A percentile compares a stretch with the other conserved stretches of the same genome.
phyloP scores from a whole-genome alignment of 1,140 invertebrate species.

The Copidosoma floridanum region DNA sequence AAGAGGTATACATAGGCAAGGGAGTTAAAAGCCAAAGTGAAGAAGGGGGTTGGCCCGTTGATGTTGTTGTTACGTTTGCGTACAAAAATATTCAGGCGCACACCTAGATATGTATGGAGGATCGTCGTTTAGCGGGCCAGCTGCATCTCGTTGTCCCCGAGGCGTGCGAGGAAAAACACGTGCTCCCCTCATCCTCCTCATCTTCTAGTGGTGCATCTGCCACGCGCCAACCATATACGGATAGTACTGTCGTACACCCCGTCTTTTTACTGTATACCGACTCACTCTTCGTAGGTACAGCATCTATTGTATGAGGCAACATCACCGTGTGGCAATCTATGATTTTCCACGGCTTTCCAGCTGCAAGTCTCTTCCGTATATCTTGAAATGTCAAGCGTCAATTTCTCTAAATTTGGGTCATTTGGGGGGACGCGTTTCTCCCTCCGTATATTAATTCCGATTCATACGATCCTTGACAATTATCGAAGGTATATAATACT shows the following conservation, averaged over 20 bases:
- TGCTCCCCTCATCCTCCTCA: background rate
- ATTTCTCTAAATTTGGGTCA: too few species aligned
- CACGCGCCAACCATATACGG: background rate
- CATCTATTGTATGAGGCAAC: too few species aligned
- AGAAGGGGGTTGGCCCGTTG: background rate
- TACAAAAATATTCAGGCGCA: background rate
- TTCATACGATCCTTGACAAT: too few species aligned
- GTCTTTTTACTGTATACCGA: too few species aligned
- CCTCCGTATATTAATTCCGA: background rate
- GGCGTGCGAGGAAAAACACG: background rate
- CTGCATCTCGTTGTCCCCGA: too few species aligned
- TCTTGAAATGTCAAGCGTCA: too few species aligned
- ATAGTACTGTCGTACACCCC: too few species aligned
- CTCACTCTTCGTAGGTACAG: too few species aligned
- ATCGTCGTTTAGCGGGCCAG: background rate
- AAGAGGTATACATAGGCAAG: background rate
- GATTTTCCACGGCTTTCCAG: background rate
- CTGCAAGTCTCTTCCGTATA: background rate
- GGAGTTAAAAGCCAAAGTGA: background rate
- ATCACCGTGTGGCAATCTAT: background rate
- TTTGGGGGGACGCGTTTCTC: background rate
- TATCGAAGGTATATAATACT: too few species aligned
- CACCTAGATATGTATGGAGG: background rate
- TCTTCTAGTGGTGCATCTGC: conserved; percentile 2
- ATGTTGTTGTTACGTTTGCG: background rate